A percentile compares a stretch with the other conserved stretches of the same genome.
phyloP scores from a whole-genome alignment of 2,888 invertebrate genomes.

The Nomada goodeniana region DNA sequence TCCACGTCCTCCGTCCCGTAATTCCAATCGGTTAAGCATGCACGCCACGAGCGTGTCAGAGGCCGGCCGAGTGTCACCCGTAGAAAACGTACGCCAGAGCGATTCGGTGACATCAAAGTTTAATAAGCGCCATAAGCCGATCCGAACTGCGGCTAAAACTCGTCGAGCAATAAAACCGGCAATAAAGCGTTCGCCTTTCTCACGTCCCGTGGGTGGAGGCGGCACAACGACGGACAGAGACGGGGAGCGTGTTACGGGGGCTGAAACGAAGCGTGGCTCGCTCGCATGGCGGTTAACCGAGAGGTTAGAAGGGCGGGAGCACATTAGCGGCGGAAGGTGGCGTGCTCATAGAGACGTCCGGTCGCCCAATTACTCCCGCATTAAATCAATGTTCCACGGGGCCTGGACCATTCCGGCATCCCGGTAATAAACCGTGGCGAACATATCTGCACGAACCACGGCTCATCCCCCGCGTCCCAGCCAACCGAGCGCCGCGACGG shows the following conservation, averaged over 20 bases:
- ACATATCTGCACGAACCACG: conserved; percentile 80
- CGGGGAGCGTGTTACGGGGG: conserved; percentile 14
- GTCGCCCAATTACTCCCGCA: conserved; percentile 83
- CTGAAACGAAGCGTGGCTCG: conserved; percentile 49
- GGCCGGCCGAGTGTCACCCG: background rate
- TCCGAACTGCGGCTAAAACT: conserved; percentile 69
- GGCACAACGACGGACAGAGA: conserved; percentile 41
- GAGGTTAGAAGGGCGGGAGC: conserved; percentile 69
- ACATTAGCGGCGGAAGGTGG: conserved; percentile 77
- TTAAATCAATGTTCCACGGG: conserved; percentile 83
- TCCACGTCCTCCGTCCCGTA: background rate
- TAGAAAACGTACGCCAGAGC: conserved; percentile 22
- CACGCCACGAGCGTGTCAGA: conserved; percentile 5
- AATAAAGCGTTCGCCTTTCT: conserved; percentile 77
- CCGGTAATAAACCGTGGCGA: conserved; percentile 82
- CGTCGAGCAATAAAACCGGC: conserved; percentile 79
- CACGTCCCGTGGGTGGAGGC: conserved; percentile 59
- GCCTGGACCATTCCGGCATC: conserved; percentile 73
- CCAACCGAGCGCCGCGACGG: conserved; percentile 41
- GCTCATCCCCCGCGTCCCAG: conserved; percentile 68
- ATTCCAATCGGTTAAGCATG: conserved; percentile 41
- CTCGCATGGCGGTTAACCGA: conserved; percentile 71
- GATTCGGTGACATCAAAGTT: conserved; percentile 71
- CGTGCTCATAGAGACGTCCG: conserved; percentile 82
- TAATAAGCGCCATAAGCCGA: conserved; percentile 72